A percentile compares a stretch with the other conserved stretches of the same genome.
Conservation (phyloP, 2,113 vertebrate species). For the Australoheros scitulus region DNA sequence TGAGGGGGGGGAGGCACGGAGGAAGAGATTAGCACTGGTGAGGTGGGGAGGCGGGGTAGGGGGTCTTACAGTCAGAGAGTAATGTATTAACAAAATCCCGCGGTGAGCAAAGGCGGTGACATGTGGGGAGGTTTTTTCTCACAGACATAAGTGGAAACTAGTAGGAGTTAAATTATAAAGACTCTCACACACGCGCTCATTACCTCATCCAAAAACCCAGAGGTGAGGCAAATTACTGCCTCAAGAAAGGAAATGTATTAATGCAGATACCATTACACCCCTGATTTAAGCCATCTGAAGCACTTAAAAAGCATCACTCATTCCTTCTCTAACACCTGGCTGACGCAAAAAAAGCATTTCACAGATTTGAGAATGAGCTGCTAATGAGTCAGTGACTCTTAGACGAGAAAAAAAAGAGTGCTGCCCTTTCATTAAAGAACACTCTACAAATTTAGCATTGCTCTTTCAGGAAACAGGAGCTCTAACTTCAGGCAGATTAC, state of each 20-base stretch:
- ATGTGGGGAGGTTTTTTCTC: neutral
- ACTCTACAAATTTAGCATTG: no score
- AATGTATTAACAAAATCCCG: constrained; percentile 21
- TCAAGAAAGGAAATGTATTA: constrained; percentile 10
- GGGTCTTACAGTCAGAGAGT: neutral
- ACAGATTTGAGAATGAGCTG: neutral
- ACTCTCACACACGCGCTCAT: neutral
- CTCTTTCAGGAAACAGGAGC: no score
- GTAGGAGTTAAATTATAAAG: constrained; percentile 16
- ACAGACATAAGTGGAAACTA: constrained; percentile 14
- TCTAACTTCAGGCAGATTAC: no score
- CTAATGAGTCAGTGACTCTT: neutral
- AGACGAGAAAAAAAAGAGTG: neutral
- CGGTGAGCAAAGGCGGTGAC: constrained; percentile 6
- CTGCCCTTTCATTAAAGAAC: neutral
- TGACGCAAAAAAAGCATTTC: neutral
- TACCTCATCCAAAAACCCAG: constrained; percentile 27
- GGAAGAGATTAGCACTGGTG: constrained; percentile 9
- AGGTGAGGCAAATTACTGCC: constrained; percentile 16
- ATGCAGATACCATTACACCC: neutral
- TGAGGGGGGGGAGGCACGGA: constrained; percentile 14
- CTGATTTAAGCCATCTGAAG: neutral
- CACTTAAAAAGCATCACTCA: neutral
- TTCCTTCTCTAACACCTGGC: neutral
- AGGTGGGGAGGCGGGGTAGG: neutral